Conservation (phyloP, 2,888 invertebrate genomes). For the Ophion slaviceki region DNA sequence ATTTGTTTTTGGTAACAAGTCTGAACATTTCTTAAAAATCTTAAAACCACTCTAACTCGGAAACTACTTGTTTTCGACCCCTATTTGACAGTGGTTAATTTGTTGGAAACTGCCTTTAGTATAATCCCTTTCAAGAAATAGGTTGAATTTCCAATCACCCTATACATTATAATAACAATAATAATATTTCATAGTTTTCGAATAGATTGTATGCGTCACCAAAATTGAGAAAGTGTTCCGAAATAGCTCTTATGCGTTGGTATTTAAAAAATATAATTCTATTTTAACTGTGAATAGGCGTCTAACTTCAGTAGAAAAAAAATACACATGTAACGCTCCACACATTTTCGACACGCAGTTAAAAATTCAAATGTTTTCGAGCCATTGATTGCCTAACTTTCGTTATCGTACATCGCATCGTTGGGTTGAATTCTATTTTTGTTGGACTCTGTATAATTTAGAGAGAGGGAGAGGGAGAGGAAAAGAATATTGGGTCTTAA, state of each 20-base stretch:
- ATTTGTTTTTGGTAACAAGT: no score
- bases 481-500: constrained; percentile 46
- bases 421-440: neutral
- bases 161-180: neutral
- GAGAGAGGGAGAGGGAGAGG: neutral
- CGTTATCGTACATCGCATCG: neutral
- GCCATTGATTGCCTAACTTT: neutral
- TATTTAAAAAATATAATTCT: neutral
- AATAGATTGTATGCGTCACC: neutral
- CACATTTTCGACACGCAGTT: neutral
- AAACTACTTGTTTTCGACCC: no score
- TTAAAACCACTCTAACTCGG: no score
- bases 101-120: no score
- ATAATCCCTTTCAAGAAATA: no score
- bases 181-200: neutral
- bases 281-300: neutral
- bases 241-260: neutral
- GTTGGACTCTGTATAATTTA: neutral
- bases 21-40: no score
- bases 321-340: neutral
- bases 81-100: no score
- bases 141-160: no score
- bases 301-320: neutral
- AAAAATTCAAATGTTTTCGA: neutral
- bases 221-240: neutral